phyloP scores from a whole-genome alignment of 2,888 invertebrate genomes.

The Cephus sareptanus region DNA sequence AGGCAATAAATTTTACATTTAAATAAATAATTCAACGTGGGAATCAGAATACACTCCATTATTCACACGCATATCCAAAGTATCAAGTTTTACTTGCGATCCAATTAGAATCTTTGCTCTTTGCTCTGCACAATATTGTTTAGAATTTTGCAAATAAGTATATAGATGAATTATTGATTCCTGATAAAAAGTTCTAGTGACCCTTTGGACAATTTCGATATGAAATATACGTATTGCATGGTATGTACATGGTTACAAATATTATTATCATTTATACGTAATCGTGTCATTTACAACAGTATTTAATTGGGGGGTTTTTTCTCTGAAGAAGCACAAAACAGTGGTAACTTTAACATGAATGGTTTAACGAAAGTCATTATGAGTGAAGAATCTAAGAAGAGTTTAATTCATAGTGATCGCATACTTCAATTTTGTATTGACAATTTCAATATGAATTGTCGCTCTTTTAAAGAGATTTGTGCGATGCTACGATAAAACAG shows the following conservation, averaged over 20 bases:
- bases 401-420: not conserved
- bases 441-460: not conserved
- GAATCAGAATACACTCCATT: not conserved
- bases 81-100: not conserved
- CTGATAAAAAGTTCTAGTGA: not conserved
- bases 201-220: not conserved
- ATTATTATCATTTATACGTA: not conserved
- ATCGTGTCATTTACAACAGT: not conserved
- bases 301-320: not conserved
- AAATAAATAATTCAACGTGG: not conserved
- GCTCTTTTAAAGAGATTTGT: not conserved
- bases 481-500: not conserved
- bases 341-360: no score
- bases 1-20: not conserved
- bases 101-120: not conserved
- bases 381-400: not conserved
- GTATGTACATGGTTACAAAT: not conserved
- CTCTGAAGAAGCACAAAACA: no score
- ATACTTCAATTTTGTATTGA: not conserved
- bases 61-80: not conserved
- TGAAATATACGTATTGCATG: not conserved
- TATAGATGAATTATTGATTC: not conserved
- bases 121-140: not conserved
- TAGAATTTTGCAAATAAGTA: not conserved
- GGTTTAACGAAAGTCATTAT: not conserved